These are phyloP conservation scores for Strigamia crassipes DNA, from an alignment of 2,888 invertebrate species.

Conservation along the genomic window DNA sequence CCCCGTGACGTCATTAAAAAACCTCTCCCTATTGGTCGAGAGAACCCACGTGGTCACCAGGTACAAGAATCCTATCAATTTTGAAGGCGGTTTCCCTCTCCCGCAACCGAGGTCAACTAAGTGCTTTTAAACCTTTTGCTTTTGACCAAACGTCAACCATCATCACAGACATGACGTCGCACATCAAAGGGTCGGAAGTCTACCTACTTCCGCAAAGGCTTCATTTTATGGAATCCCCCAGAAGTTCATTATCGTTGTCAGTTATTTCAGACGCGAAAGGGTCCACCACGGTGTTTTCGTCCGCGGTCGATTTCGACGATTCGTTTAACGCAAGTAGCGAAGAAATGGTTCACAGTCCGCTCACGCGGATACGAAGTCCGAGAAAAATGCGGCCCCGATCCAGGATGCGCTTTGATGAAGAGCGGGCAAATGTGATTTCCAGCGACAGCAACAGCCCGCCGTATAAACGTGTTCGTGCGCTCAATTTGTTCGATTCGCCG, in stretches of 20 bases:
- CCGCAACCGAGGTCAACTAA: background rate
- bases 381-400: background rate
- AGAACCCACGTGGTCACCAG: background rate
- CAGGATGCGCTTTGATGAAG: background rate
- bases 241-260: background rate
- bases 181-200: background rate
- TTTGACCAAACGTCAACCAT: background rate
- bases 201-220: background rate
- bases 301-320: background rate
- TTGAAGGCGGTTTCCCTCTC: background rate
- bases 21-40: background rate
- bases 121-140: background rate
- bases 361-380: background rate
- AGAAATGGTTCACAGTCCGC: conserved; percentile 33
- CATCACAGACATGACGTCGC: background rate
- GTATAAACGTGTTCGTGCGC: conserved; percentile 65
- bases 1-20: background rate
- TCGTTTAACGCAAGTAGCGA: conserved; percentile 36
- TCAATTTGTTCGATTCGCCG: conserved; percentile 80
- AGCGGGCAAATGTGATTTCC: background rate
- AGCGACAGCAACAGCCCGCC: conserved; percentile 61
- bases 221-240: background rate
- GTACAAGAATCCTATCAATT: background rate
- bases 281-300: background rate
- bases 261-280: background rate